Conservation (phyloP, 1,140 invertebrate genomes). For the Ceratina japonica region DNA sequence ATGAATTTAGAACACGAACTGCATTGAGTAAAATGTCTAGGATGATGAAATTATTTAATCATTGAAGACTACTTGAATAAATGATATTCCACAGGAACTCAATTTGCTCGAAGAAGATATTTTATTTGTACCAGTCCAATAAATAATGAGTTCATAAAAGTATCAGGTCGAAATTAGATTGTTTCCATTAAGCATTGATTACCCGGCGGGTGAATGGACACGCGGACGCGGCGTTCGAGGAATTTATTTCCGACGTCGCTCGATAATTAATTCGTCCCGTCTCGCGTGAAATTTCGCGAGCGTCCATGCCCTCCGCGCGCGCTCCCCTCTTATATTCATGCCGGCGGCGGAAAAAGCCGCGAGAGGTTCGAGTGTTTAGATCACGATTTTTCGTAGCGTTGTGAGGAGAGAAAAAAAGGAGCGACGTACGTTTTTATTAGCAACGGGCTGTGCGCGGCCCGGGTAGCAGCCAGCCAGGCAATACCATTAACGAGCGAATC, state of each 20-base stretch:
- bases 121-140: slow-evolving; percentile 13
- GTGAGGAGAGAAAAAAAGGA: too few relatives aligned
- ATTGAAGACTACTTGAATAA: too few relatives aligned
- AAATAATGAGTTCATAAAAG: slow-evolving; percentile 34
- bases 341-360: neutral
- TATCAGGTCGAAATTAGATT: slow-evolving; percentile 26
- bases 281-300: slow-evolving; percentile 13
- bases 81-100: too few relatives aligned
- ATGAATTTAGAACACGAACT: too few relatives aligned
- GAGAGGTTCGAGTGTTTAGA: neutral
- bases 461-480: too few relatives aligned
- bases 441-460: too few relatives aligned
- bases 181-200: slow-evolving; percentile 44
- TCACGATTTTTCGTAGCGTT: neutral
- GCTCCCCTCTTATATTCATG: neutral
- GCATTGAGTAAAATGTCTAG: too few relatives aligned
- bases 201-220: slow-evolving; percentile 24
- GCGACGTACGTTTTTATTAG: slow-evolving; percentile 65
- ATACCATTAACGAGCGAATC: too few relatives aligned
- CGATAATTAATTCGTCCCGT: slow-evolving; percentile 33
- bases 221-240: neutral
- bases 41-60: too few relatives aligned
- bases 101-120: neutral
- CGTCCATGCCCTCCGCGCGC: neutral
- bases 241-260: slow-evolving; percentile 40